Evolutionary conservation across 2,888 invertebrate species (phyloP).

Genomic region (Ischnura elegans): DNA sequence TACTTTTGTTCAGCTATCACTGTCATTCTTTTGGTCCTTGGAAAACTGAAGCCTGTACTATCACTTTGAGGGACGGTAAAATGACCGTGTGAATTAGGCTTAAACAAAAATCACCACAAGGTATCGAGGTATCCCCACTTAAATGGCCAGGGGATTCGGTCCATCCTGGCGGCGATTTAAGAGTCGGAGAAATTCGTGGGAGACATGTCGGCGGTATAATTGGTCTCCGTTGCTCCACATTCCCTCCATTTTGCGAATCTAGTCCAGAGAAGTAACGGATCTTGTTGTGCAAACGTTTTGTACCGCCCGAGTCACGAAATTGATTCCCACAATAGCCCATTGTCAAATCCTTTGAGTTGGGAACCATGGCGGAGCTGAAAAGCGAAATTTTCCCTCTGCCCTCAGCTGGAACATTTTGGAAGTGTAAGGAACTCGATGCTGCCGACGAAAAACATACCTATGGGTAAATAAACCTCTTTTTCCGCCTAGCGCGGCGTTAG

Average conservation of each 20-base stretch:
- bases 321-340: constrained; percentile 31
- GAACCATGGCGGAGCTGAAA: neutral
- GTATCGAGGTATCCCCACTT: neutral
- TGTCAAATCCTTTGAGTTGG: neutral
- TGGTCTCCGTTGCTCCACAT: neutral
- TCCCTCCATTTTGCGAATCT: constrained; percentile 2
- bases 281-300: constrained; percentile 25
- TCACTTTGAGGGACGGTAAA: too few species aligned
- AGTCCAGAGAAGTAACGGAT: neutral
- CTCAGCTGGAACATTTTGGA: neutral
- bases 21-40: too few species aligned
- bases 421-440: neutral
- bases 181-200: neutral
- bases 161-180: neutral
- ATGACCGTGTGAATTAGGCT: too few species aligned
- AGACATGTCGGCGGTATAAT: constrained; percentile 3
- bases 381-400: neutral
- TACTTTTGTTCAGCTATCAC: too few species aligned
- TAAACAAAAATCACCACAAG: too few species aligned
- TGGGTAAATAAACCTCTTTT: neutral
- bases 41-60: too few species aligned
- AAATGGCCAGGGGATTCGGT: neutral
- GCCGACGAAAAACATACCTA: neutral
- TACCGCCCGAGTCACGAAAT: constrained; percentile 17
- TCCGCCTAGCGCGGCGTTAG: too few species aligned